phyloP scores from a whole-genome alignment of 2,113 vertebrate genomes.

The Python bivittatus region DNA sequence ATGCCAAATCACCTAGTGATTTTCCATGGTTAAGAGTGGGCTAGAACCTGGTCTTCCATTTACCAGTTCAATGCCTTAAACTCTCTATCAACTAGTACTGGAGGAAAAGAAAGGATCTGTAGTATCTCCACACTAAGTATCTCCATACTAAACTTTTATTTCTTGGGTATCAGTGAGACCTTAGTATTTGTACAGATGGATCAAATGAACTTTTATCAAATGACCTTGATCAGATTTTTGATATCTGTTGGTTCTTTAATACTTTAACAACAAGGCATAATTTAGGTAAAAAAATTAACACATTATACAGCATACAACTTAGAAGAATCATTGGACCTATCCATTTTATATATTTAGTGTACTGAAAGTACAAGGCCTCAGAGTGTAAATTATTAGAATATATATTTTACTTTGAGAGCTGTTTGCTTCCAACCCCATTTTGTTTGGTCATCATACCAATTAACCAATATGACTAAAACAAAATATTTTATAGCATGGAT shows the following conservation, averaged over 20 bases:
- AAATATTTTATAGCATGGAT: neutral
- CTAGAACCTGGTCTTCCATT: neutral
- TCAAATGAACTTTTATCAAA: neutral
- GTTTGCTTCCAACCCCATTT: no score
- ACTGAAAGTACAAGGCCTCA: no score
- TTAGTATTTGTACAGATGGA: neutral
- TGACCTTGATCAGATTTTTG: neutral
- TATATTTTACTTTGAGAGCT: no score
- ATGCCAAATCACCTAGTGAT: neutral
- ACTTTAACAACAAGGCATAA: neutral
- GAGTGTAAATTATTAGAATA: no score
- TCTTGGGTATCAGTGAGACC: neutral
- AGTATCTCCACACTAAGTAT: neutral
- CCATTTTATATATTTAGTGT: no score
- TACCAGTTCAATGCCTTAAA: neutral
- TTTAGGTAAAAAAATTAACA: no score
- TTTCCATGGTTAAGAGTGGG: neutral
- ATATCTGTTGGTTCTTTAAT: neutral
- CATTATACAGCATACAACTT: no score
- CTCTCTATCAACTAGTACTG: neutral
- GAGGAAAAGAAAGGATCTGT: neutral
- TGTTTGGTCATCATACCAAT: no score
- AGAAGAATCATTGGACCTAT: no score
- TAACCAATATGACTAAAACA: neutral
- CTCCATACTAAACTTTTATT: neutral